Evolutionary conservation across 1,140 invertebrate genomes (phyloP), one percentile per base, ranked within the genome.

Genomic region (Drosophila albomicans): DNA sequence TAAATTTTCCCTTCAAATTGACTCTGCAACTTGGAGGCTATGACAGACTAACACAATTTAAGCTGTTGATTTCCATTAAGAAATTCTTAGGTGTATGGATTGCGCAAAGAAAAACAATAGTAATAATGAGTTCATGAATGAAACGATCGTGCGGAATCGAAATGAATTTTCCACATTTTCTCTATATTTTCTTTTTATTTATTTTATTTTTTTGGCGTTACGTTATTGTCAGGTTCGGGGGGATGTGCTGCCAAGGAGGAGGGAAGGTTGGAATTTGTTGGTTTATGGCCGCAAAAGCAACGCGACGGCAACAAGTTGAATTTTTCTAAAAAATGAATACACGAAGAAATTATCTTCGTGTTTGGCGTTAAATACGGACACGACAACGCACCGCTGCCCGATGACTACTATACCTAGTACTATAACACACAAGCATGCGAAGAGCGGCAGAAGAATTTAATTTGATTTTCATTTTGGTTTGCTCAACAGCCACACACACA

Each of bases 261-360:
- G 51, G 25, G 57, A 45, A 43, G 78, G 64, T 70, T 71, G 67
- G 59, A 54, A 45, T 49, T 58, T 38, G 54, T 58, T 59, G 49
- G 63, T 81, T 87, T 86, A 87, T 86, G 80, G 80, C 77, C 52
- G 54, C 59, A 70, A 70, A 70, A 64, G 73, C 71, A 62, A 10
- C 57, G 69, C 69, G 49, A 45, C 81, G 85, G 85, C 85, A 90
- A 90, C 81, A 90, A 90, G 86, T 90, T 89, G 85, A 72, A 90
- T 90, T 89, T 79, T 89, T 89, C 85, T 89, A 89, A 89, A 89
- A 89, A 89, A 79, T 89, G 85, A 89, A 89, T 78, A 76, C 79
- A 84, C 85, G 88, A 88, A 88, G 88, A 88, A 88, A 81, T 25
- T 90, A 89, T 80, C 86, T 86, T 89, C 85, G 85, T 90, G 57